Conservation (phyloP, 2,888 invertebrate species). For the Deilephila elpenor region DNA sequence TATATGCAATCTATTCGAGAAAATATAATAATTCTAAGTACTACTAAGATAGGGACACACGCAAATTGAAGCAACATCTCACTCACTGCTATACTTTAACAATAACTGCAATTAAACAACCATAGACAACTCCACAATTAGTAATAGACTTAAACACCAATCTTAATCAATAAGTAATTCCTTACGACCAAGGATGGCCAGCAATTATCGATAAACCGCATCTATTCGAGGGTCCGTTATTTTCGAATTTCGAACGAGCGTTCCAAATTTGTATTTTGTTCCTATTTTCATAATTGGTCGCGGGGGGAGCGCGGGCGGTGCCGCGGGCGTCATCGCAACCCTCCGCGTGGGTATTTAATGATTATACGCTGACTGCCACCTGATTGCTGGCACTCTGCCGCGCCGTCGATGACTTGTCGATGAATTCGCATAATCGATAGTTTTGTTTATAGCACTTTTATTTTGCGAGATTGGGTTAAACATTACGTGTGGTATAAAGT, state of each 20-base stretch:
- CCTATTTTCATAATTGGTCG: slow-evolving; percentile 84
- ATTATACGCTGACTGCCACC: slow-evolving; percentile 84
- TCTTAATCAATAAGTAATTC: slow-evolving; percentile 1
- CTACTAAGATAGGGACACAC: no score
- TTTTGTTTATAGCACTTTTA: neutral
- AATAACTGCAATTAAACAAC: neutral
- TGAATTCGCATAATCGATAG: slow-evolving; percentile 37
- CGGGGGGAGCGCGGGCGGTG: slow-evolving; percentile 64
- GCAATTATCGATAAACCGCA: slow-evolving; percentile 65
- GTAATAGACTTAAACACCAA: neutral
- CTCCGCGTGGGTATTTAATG: slow-evolving; percentile 83
- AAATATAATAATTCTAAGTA: no score
- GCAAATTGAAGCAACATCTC: no score
- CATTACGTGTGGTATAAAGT: no score
- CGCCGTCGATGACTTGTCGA: slow-evolving; percentile 73
- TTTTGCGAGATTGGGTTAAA: no score
- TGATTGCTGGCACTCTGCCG: slow-evolving; percentile 73
- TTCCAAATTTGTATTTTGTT: slow-evolving; percentile 82
- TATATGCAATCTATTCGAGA: no score
- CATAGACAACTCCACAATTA: neutral
- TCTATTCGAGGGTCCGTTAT: slow-evolving; percentile 61
- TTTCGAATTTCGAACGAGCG: slow-evolving; percentile 53
- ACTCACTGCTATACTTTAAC: neutral
- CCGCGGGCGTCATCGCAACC: slow-evolving; percentile 80
- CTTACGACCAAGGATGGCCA: slow-evolving; percentile 60